Evolutionary conservation across 2,797 vertebrate species (phyloP).

Genomic region (Microctenopoma lineatum): DNA sequence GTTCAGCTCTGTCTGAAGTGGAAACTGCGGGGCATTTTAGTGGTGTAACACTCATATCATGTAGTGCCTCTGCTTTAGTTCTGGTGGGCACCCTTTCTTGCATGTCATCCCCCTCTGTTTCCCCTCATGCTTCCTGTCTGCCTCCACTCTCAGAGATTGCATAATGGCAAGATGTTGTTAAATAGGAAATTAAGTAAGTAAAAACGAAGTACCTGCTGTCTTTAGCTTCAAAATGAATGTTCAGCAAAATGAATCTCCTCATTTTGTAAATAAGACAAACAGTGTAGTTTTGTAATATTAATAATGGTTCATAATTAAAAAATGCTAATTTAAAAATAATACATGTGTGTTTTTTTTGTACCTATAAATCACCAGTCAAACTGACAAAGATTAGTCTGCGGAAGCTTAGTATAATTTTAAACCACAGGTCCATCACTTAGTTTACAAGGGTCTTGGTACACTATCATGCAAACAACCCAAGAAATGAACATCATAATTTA

Average conservation of each 20-base stretch:
- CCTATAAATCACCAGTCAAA: too few relatives aligned
- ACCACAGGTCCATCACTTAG: too few relatives aligned
- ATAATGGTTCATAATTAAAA: too few relatives aligned
- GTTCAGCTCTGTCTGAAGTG: conserved; percentile 9
- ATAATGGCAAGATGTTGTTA: conserved; percentile 9
- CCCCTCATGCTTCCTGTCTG: conserved; percentile 37
- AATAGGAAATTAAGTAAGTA: background rate
- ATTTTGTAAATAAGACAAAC: background rate
- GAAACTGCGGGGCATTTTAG: conserved; percentile 22
- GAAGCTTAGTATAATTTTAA: too few relatives aligned
- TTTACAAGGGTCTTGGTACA: too few relatives aligned
- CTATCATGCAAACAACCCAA: too few relatives aligned
- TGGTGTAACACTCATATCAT: conserved; percentile 6
- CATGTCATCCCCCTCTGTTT: conserved; percentile 10
- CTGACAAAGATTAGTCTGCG: too few relatives aligned
- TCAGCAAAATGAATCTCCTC: background rate
- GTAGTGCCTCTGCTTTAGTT: conserved; percentile 13
- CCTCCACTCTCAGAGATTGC: conserved; percentile 9
- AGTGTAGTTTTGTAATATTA: too few relatives aligned
- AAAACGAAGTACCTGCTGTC: background rate
- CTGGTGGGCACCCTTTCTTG: conserved; percentile 14
- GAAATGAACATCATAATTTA: too few relatives aligned
- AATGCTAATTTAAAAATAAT: too few relatives aligned
- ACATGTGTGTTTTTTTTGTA: too few relatives aligned
- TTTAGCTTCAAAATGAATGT: background rate